Base-by-base conservation (phyloP, 2,113 vertebrate species). In the Brachypteracias leptosomus region DNA sequence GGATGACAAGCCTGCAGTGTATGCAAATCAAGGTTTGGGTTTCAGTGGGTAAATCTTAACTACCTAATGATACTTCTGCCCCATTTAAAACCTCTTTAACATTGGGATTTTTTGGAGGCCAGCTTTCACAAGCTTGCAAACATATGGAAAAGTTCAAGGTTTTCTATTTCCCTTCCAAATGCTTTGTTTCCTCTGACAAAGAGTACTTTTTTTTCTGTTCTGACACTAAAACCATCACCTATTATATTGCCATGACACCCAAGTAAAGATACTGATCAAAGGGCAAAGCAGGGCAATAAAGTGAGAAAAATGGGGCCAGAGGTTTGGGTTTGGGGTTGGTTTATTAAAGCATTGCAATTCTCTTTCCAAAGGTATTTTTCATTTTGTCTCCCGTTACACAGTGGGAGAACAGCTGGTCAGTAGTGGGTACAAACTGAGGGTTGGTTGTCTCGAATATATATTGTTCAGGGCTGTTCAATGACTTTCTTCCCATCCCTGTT, bases 111-210 rank as follows among this genome's bases (percentile, higher is more conserved):
- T 44, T 89, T 85, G 63, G 59, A 94, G 81, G 61, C 90, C 85
- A 88, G 74, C 81, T 88, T 97, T 95, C 71, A 88, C 0, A 1
- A 90, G 77, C 92, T 73, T 93, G 88, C 57, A 89, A 90, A 97
- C 96, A 96, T 97, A 94, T 97, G 97, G 93, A 96, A 97, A 96
- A 96, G 93, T 97, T 97, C 96, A 97, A 67, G 26, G 44, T 90
- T 91, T 96, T 95, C 78, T 95, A 89, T 89, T 90, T 93, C 90
- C 80, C 78, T 97, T 97, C 94, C 80, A 95, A 95, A 94, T 47
- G 57, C 89, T 92, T 92, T 97, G 77, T 84, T 96, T 90, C 90
- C 81, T 94, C 88, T 78, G 78, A 96, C 93, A 88, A 96, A 92
- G 82, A 85, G 38, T 63, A 36, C 25, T 93, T 90, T 76, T 78